Evolutionary conservation across 2,113 vertebrate genomes (phyloP), one percentile per base, ranked within the genome.

Genomic region (Pituophis catenifer): DNA sequence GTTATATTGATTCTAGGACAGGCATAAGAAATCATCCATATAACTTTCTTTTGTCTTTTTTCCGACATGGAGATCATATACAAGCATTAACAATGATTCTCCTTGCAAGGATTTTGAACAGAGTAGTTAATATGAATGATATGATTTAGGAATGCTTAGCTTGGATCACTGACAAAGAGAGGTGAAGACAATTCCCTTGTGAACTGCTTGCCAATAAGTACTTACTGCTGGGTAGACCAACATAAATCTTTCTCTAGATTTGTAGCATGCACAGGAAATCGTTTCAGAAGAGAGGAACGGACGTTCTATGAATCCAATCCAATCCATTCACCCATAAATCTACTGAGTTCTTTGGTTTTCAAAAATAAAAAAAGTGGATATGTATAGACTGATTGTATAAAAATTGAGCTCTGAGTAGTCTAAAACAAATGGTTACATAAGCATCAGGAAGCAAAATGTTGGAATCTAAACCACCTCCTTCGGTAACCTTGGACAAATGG

Each of bases 81-180:
- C 44, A 96, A 93, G 89, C 38, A 89, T 7, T 91, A 55, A 50
- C 93, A 87, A 89, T 17, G 33, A 90, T 29, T 11, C 8, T n/a
- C 55, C 65, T 48, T 94, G 89, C 92, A 33, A 91, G 10, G 94
- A 86, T 29, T 88, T 13, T 95, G 33, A 91, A 90, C n/a, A 91
- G 88, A 93, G 38, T 92, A 93, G 57, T 93, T 91, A 48, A 44
- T 55, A n/a, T 58, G 88, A 94, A 65, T 10, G 87, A 13, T n/a
- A 54, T 86, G 38, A 95, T 94, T 96, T 95, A 94, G 29, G 89
- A 93, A 94, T 87, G 62, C 23, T 91, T 93, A 97, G 91, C 75
- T 90, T 92, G 29, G 7, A 85, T 95, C 58, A 92, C 57, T 92
- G 48, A 26, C n/a, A 93, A 95, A 92, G 10, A 53, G 94, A 96